Percentiles rank a stretch among this genome's conserved stretches.
Evolutionary conservation across 2,888 invertebrate species (phyloP).

Genomic region (Leptinotarsa haldemani): DNA sequence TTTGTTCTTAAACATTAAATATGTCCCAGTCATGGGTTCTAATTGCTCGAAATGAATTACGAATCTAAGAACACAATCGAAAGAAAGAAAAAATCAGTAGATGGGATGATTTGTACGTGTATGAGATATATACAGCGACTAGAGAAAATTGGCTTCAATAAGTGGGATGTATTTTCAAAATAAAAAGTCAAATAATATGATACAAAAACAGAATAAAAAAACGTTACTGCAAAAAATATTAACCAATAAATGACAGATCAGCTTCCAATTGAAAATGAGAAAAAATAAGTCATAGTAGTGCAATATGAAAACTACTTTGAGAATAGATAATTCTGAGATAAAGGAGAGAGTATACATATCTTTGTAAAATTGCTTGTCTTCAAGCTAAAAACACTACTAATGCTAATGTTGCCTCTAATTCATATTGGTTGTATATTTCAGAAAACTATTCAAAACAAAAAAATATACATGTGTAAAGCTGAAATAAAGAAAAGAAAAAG

Average conservation of each 20-base stretch:
- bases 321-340: background rate
- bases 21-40: conserved; percentile 39
- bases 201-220: conserved; percentile 21
- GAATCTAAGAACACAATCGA: conserved; percentile 43
- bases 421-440: conserved; percentile 14
- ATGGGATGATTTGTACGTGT: conserved; percentile 58
- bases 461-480: conserved; percentile 21
- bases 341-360: too few relatives aligned
- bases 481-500: conserved; percentile 26
- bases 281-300: background rate
- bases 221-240: conserved; percentile 15
- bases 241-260: background rate
- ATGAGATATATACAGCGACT: conserved; percentile 62
- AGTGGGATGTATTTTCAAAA: conserved; percentile 57
- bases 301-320: background rate
- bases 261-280: conserved; percentile 3
- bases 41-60: conserved; percentile 6
- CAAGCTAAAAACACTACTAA: background rate
- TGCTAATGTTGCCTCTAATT: conserved; percentile 12
- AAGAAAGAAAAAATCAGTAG: conserved; percentile 45
- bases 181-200: conserved; percentile 39
- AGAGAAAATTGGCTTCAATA: conserved; percentile 58
- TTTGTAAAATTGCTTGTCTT: too few relatives aligned
- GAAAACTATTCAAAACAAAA: conserved; percentile 27
- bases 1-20: conserved; percentile 48